Percentiles rank a stretch among this genome's conserved stretches.
phyloP scores from a whole-genome alignment of 2,113 vertebrate species.

The Dolichotis patagonum region DNA sequence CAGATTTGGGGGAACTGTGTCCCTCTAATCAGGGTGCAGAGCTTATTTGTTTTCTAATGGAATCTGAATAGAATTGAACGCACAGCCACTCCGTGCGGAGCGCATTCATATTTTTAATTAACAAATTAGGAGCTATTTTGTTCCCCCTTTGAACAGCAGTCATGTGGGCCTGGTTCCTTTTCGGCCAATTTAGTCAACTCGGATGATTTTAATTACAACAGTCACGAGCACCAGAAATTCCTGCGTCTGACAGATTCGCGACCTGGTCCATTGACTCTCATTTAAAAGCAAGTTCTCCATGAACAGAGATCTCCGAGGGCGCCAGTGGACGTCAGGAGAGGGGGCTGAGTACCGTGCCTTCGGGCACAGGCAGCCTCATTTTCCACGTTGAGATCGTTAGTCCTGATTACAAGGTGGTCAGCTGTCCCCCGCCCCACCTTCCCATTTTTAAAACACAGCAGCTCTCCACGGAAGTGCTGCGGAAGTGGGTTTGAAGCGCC shows the following conservation, averaged over 20 bases:
- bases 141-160: conserved; percentile 79
- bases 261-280: conserved; percentile 82
- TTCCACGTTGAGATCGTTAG: conserved; percentile 63
- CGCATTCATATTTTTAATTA: conserved; percentile 81
- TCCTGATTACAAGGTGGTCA: conserved; percentile 57
- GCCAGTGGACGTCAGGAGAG: background rate
- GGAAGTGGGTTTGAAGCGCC: background rate
- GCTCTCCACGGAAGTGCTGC: accelerated
- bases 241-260: conserved; percentile 74
- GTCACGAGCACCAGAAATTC: conserved; percentile 77
- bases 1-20: conserved; percentile 72
- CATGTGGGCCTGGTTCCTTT: conserved; percentile 81
- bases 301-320: conserved; percentile 70
- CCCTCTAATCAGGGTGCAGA: conserved; percentile 67
- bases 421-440: background rate
- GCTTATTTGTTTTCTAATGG: conserved; percentile 78
- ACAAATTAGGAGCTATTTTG: conserved; percentile 81
- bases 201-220: conserved; percentile 83
- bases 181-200: conserved; percentile 81
- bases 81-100: conserved; percentile 65
- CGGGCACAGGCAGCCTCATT: conserved; percentile 33
- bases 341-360: conserved; percentile 13
- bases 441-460: background rate
- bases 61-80: conserved; percentile 72
- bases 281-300: conserved; percentile 76